Percentiles rank a stretch among this genome's conserved stretches.
Conservation (phyloP, 1,140 invertebrate genomes). For the Pseudomyrmex gracilis region DNA sequence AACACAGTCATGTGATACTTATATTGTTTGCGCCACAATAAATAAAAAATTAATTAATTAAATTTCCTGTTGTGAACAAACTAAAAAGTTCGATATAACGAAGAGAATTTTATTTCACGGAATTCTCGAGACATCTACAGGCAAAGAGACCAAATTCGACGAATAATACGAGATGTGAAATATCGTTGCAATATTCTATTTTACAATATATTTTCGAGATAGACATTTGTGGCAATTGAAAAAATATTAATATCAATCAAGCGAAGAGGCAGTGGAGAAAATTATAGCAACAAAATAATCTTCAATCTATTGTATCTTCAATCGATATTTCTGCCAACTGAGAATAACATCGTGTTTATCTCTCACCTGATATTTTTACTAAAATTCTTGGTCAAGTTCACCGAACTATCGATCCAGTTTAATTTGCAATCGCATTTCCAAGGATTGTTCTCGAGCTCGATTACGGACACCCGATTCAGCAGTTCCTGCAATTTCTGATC, state of each 20-base stretch:
- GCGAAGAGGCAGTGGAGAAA: not conserved
- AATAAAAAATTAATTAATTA: not conserved
- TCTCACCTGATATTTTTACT: slow-evolving; percentile 80
- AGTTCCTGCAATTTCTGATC: slow-evolving; percentile 75
- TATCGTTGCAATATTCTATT: not conserved
- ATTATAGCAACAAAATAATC: not conserved
- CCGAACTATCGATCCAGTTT: slow-evolving; percentile 78
- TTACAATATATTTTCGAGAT: slow-evolving; percentile 10
- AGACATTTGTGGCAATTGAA: not conserved
- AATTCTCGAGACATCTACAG: slow-evolving; percentile 50
- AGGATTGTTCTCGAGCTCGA: slow-evolving; percentile 83
- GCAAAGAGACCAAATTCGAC: slow-evolving; percentile 8
- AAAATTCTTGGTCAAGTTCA: slow-evolving; percentile 75
- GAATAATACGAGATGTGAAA: not conserved
- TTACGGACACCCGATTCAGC: slow-evolving; percentile 76
- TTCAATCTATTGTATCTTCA: not conserved
- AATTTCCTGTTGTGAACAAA: not conserved
- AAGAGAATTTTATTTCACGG: not conserved
- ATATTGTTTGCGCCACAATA: not conserved
- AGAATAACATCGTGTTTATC: not conserved
- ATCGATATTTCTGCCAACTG: slow-evolving; percentile 28
- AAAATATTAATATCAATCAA: slow-evolving; percentile 4
- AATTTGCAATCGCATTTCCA: slow-evolving; percentile 84
- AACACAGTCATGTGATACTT: not conserved
- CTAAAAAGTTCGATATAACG: not conserved